These are phyloP conservation scores for Drosophila arizonae DNA, from an alignment of 1,140 invertebrate genomes.

Conservation along the genomic window DNA sequence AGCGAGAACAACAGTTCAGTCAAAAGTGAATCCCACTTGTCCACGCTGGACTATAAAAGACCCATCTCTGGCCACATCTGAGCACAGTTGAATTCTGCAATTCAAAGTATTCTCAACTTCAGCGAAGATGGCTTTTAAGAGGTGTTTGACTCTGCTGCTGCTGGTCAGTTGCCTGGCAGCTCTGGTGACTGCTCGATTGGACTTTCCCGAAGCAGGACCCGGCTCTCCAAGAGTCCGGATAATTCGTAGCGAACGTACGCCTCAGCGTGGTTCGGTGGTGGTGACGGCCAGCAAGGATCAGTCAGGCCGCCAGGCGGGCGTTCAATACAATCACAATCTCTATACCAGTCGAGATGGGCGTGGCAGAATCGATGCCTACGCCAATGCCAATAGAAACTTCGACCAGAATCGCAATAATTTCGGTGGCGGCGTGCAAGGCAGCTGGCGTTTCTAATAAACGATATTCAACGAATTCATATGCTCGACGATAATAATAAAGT, in stretches of 20 bases:
- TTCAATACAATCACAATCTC: conserved; percentile 71
- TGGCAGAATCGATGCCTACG: conserved; percentile 69
- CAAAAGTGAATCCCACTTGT: conserved; percentile 7
- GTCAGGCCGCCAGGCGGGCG: conserved; percentile 49
- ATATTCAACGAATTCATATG: conserved; percentile 19
- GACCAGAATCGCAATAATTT: conserved; percentile 63
- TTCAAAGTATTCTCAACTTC: background rate
- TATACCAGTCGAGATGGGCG: conserved; percentile 62
- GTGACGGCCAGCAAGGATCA: conserved; percentile 46
- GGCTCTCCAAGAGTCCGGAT: background rate
- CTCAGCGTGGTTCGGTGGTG: conserved; percentile 51
- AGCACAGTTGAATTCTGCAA: conserved; percentile 41
- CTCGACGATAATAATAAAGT: conserved; percentile 3
- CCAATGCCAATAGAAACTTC: conserved; percentile 65
- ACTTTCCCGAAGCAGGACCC: background rate
- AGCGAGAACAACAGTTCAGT: background rate
- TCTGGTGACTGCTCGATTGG: conserved; percentile 3
- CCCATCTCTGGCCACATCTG: background rate
- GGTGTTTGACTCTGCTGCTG: conserved; percentile 30
- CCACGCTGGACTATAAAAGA: conserved; percentile 45
- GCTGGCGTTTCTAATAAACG: conserved; percentile 52
- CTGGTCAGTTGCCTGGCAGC: conserved; percentile 35
- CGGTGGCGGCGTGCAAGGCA: conserved; percentile 51
- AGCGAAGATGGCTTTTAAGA: conserved; percentile 47
- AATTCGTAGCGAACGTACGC: conserved; percentile 45